Base-by-base conservation (phyloP, 2,888 invertebrate genomes). In the Drosophila prostipennis region DNA sequence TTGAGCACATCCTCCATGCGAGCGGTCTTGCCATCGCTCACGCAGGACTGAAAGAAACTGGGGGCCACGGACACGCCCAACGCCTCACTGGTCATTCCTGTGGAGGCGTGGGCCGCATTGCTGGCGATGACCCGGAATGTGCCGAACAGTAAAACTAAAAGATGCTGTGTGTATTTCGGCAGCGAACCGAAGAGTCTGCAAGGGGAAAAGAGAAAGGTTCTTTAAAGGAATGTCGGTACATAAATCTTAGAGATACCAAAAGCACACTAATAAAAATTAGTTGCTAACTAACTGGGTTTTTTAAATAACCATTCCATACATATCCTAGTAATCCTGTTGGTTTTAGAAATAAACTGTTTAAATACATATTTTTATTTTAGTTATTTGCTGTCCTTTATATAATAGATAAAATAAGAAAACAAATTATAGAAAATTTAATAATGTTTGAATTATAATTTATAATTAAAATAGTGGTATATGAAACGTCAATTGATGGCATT, bases 91-190 rank as follows among this genome's bases (percentile, higher is more conserved):
- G 97, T 97, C 98, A 98, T 98, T 82, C 97, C 97, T 58, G 98
- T 98, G 87, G 95, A 95, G 87, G 96, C 96, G 92, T 96, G 95
- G 80, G 97, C 97, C 86, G 97, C 96, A 92, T 97, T 97, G 80
- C 97, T 97, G 23, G 98, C 97, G 92, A 98, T 98, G 80, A 98
- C 97, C 85, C 98, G 95, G 93, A 98, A 99, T 89, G 99, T 99
- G 80, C 99, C 99, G 93, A 99, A 99, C 72, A 99, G 94, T 80
- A 99, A 94, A 85, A 99, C 98, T 90, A 99, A 93, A 80, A 99
- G 93, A 91, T 97, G 96, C 93, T 99, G 99, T 77, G 98, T 97
- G 92, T 97, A 96, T 65, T 95, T 94, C 56, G 98, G 98, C 92
- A 97, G 94, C 85, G 97, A 96, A 84, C 96, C 94, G 84, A 98